A percentile compares a stretch with the other conserved stretches of the same genome.
Evolutionary conservation across 2,888 invertebrate genomes (phyloP).

Genomic region (Physocephala rufipes): DNA sequence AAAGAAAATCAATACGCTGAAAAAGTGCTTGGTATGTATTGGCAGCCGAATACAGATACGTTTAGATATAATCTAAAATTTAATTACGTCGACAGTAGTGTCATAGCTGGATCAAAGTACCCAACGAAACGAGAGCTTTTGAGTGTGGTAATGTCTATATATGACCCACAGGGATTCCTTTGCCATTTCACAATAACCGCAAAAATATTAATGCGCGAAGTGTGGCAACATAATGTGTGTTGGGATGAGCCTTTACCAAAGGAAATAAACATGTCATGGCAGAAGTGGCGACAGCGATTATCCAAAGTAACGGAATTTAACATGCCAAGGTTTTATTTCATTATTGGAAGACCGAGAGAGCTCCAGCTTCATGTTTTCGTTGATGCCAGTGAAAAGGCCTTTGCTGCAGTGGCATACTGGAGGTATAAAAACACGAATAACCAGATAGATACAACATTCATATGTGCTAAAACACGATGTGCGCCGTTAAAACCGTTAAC

Average conservation of each 20-base stretch:
- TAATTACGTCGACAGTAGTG: slow-evolving; percentile 20
- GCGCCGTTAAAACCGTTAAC: slow-evolving; percentile 40
- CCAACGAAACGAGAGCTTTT: slow-evolving; percentile 33
- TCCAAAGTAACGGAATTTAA: slow-evolving; percentile 9
- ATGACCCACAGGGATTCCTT: slow-evolving; percentile 18
- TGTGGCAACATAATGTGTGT: slow-evolving; percentile 3
- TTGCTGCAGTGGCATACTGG: slow-evolving; percentile 44
- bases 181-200: slow-evolving; percentile 12
- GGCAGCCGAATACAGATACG: slow-evolving; percentile 14
- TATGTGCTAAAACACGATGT: slow-evolving; percentile 40
- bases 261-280: slow-evolving; percentile 22
- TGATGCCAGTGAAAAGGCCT: slow-evolving; percentile 45
- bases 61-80: slow-evolving; percentile 34
- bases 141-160: slow-evolving; percentile 32
- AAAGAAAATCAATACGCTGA: slow-evolving; percentile 20
- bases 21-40: slow-evolving; percentile 30
- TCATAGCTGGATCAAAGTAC: slow-evolving; percentile 21
- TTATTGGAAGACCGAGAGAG: slow-evolving; percentile 4
- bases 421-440: slow-evolving; percentile 28
- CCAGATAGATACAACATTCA: slow-evolving; percentile 34
- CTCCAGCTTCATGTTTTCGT: slow-evolving; percentile 42
- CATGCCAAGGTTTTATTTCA: slow-evolving; percentile 31
- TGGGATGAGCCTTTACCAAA: slow-evolving; percentile 13
- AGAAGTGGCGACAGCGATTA: slow-evolving; percentile 18
- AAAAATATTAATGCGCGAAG: slow-evolving; percentile 12